Evolutionary conservation across 2,797 vertebrate genomes (phyloP).

Genomic region (Siniperca undulata): DNA sequence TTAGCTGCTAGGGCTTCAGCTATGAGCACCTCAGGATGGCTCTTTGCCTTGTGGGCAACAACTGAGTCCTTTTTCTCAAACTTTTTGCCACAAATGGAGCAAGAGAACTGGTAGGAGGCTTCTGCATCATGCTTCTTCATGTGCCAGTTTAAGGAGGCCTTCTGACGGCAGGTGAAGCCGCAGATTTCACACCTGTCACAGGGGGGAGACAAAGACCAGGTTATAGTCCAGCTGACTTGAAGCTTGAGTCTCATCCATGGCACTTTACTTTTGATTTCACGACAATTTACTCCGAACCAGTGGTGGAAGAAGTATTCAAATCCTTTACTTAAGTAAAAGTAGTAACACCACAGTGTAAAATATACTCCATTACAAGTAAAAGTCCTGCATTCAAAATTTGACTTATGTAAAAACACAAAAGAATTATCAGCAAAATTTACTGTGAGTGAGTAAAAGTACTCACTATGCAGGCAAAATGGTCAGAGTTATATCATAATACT

Average conservation of each 20-base stretch:
- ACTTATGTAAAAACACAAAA: background rate
- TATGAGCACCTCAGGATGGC: slow-evolving; percentile 91
- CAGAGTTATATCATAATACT: background rate
- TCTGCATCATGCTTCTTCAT: slow-evolving; percentile 96
- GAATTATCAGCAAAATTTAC: background rate
- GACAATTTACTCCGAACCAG: background rate
- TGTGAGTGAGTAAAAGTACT: background rate
- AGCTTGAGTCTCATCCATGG: background rate
- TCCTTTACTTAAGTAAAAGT: background rate
- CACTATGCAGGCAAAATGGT: background rate
- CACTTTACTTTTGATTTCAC: background rate
- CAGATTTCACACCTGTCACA: slow-evolving; percentile 92
- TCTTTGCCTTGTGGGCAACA: slow-evolving; percentile 90
- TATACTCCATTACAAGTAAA: background rate
- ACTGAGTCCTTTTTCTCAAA: slow-evolving; percentile 98
- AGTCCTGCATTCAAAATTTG: background rate
- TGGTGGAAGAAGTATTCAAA: background rate
- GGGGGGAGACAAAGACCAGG: slow-evolving; percentile 55
- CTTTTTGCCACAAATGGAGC: slow-evolving; percentile 94
- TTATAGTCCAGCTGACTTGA: background rate
- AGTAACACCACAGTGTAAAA: background rate
- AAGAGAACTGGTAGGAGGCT: slow-evolving; percentile 94
- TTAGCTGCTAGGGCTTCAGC: slow-evolving; percentile 95
- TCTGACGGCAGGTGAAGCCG: slow-evolving; percentile 94
- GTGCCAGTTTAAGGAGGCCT: slow-evolving; percentile 96